A percentile compares a stretch with the other conserved stretches of the same genome.
phyloP scores from a whole-genome alignment of 1,140 invertebrate species.

The Copidosoma floridanum region DNA sequence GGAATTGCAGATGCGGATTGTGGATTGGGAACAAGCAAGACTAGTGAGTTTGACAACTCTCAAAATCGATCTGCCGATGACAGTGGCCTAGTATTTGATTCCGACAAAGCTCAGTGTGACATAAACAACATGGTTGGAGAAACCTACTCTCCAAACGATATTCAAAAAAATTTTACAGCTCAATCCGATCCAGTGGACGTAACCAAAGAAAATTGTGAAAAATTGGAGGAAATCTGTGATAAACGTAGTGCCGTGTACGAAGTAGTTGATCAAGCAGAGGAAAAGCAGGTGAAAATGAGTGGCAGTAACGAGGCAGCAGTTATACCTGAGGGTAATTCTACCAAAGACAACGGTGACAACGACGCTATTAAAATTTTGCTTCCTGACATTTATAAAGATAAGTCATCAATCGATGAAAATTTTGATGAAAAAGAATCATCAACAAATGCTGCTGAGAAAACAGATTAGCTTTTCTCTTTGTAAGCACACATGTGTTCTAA shows the following conservation, averaged over 20 bases:
- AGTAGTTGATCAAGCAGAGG: background rate
- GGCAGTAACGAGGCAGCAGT: background rate
- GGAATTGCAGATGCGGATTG: constrained; percentile 7
- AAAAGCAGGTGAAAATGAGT: background rate
- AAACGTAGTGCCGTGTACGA: background rate
- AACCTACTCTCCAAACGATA: background rate
- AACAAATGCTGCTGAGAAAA: background rate
- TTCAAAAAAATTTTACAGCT: background rate
- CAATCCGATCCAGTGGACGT: constrained; percentile 1
- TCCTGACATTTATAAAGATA: background rate
- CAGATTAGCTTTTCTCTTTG: background rate
- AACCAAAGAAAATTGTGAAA: constrained; percentile 11
- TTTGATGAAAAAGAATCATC: background rate
- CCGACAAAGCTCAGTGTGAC: constrained; percentile 12
- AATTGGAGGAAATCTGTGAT: constrained; percentile 10
- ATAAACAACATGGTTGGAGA: background rate
- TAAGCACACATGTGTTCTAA: background rate
- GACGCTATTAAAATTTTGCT: background rate
- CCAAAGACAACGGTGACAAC: constrained; percentile 10
- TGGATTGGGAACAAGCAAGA: too few species aligned
- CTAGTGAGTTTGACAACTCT: constrained; percentile 7
- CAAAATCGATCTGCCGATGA: constrained; percentile 8
- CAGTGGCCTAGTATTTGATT: constrained; percentile 18
- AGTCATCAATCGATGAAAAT: background rate
- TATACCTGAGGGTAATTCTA: background rate